Conservation (phyloP, 2,113 vertebrate genomes). For the Chionomys nivalis region DNA sequence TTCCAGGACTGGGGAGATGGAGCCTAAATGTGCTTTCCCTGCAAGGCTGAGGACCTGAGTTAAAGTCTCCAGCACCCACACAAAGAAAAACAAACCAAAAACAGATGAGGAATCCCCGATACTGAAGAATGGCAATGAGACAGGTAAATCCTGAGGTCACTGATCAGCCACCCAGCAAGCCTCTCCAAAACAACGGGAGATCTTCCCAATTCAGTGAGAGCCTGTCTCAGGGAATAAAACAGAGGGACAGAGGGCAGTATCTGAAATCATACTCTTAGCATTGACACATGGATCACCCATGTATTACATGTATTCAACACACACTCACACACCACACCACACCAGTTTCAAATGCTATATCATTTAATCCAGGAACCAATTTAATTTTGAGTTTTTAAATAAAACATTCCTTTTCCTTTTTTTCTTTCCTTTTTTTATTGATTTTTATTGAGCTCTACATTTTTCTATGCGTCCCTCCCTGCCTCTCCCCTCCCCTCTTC, state of each 20-base stretch:
- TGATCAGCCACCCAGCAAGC: neutral
- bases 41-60: neutral
- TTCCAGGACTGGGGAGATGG: too few relatives aligned
- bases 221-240: neutral
- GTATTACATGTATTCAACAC: neutral
- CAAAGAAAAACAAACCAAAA: neutral
- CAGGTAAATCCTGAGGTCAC: neutral
- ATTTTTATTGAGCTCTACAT: too few relatives aligned
- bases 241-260: neutral
- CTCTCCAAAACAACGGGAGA: neutral
- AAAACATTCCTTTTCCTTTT: too few relatives aligned
- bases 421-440: too few relatives aligned
- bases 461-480: too few relatives aligned
- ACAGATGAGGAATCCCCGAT: neutral
- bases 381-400: neutral
- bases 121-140: too few relatives aligned
- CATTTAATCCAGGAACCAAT: neutral
- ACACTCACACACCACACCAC: neutral
- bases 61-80: neutral
- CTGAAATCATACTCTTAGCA: neutral
- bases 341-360: neutral
- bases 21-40: neutral
- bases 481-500: too few relatives aligned
- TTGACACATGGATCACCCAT: neutral
- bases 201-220: neutral